Base-by-base conservation (phyloP, 2,888 invertebrate species). In the Heliconius charithonia region DNA sequence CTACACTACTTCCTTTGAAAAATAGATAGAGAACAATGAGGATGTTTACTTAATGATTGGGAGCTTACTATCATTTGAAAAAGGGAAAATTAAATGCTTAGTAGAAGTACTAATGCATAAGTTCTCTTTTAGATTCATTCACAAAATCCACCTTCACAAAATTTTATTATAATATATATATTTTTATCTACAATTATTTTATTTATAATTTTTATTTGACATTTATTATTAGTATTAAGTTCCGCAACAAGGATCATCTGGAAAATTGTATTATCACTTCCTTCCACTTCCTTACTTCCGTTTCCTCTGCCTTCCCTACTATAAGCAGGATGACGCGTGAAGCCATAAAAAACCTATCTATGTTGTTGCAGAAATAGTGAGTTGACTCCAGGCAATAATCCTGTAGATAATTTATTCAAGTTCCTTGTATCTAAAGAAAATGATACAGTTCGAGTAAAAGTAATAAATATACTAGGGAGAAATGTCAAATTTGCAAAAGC, bases 401-500 rank as follows among this genome's bases (percentile, higher is more conserved):
- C 95, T 45, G 95, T 98, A 83, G 97, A 98, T 84, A 97, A 96
- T 86, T 96, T 98, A 84, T 99, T 99, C 88, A 99, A 99, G 93
- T 96, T 97, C 85, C 94, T 99, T 66, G 96, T 97, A 87, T 97
- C 98, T 0, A 97, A 97, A 90, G 99, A 99, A 94, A 99, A 97
- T 88, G 99, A 99, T 89, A 96, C 97, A 32, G 97, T 99, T 29
- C 95, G 98, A 83, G 96, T 98, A n/a, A 96, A 97, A 86, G 97
- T 96, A 0, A 96, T 99, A 78, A 97, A 97, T 77, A 98, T 99
- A 83, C 96, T 98, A 88, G 99, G 98, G 4, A 96, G 99, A 83
- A 97, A 98, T 94, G 97, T 99, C 1, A 96, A 96, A 9, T 98
- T 99, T 89, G 95, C 96, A 1, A 98, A 96, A 91, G 97, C 99